Evolutionary conservation across 2,888 invertebrate genomes (phyloP).

Genomic region (Limenitis camilla): DNA sequence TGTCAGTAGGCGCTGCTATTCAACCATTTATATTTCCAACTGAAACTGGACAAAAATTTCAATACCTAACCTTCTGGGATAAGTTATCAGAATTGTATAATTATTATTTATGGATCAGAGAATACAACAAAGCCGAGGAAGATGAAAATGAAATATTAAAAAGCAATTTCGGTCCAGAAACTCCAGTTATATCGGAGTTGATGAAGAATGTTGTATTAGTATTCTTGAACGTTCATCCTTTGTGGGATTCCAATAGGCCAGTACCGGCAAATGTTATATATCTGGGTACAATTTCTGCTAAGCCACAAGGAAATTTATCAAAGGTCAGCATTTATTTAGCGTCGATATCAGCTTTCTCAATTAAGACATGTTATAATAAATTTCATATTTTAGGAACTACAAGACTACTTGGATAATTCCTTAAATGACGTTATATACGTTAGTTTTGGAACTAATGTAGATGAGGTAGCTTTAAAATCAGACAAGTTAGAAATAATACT

Average conservation of each 20-base stretch:
- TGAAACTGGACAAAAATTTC: slow-evolving; percentile 23
- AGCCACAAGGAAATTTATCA: slow-evolving; percentile 30
- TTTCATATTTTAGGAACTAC: too few species aligned
- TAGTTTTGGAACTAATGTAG: too few species aligned
- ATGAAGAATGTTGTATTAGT: slow-evolving; percentile 34
- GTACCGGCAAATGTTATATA: slow-evolving; percentile 35
- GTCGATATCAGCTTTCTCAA: too few species aligned
- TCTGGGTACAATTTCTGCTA: slow-evolving; percentile 35
- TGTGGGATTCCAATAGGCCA: slow-evolving; percentile 36
- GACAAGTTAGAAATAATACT: too few species aligned
- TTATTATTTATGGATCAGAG: slow-evolving; percentile 13
- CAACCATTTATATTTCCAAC: slow-evolving; percentile 39
- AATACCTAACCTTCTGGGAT: slow-evolving; percentile 35
- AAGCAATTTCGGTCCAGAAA: slow-evolving; percentile 26
- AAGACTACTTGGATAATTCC: too few species aligned
- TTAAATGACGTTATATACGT: too few species aligned
- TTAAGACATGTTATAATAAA: too few species aligned
- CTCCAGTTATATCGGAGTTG: slow-evolving; percentile 28
- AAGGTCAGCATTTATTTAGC: slow-evolving; percentile 18
- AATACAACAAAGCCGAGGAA: background rate
- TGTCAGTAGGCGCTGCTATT: slow-evolving; percentile 30
- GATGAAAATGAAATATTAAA: slow-evolving; percentile 21
- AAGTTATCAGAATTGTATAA: slow-evolving; percentile 31
- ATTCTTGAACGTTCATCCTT: slow-evolving; percentile 33
- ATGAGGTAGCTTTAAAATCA: too few species aligned